These are phyloP conservation scores for Ferdinandea cuprea DNA, from an alignment of 2,888 invertebrate genomes.

Conservation along the genomic window DNA sequence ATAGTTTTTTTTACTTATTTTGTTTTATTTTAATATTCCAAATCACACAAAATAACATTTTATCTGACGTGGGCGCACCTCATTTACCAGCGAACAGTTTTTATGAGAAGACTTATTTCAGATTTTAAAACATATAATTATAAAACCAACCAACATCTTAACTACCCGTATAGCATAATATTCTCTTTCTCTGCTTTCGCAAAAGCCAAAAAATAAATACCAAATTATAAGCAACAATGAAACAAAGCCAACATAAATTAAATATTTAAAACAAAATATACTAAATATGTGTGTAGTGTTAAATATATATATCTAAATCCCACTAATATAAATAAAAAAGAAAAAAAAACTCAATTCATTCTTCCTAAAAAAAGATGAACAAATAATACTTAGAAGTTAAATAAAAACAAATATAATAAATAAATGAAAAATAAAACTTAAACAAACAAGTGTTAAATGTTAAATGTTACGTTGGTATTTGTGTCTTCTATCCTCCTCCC, in stretches of 20 bases:
- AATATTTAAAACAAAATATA: slow-evolving; percentile 72
- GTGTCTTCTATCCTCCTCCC: slow-evolving; percentile 73
- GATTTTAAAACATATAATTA: too few species aligned
- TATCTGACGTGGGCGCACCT: too few species aligned
- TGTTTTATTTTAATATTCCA: too few species aligned
- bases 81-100: too few species aligned
- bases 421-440: slow-evolving; percentile 54
- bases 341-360: slow-evolving; percentile 45
- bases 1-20: too few species aligned
- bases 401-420: slow-evolving; percentile 73
- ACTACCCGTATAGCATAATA: not conserved
- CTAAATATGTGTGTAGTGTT: slow-evolving; percentile 75
- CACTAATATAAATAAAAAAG: slow-evolving; percentile 54
- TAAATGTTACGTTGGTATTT: slow-evolving; percentile 76
- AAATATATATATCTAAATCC: slow-evolving; percentile 73
- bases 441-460: slow-evolving; percentile 75
- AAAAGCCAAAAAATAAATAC: slow-evolving; percentile 65
- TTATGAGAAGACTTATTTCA: too few species aligned
- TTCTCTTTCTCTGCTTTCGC: slow-evolving; percentile 56
- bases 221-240: slow-evolving; percentile 57
- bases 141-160: slow-evolving; percentile 19
- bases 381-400: slow-evolving; percentile 74
- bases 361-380: slow-evolving; percentile 64
- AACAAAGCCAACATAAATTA: slow-evolving; percentile 73
- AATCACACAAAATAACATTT: too few species aligned